Evolutionary conservation across 2,113 vertebrate genomes (phyloP), one percentile per base, ranked within the genome.

Genomic region (Melospiza melodia): DNA sequence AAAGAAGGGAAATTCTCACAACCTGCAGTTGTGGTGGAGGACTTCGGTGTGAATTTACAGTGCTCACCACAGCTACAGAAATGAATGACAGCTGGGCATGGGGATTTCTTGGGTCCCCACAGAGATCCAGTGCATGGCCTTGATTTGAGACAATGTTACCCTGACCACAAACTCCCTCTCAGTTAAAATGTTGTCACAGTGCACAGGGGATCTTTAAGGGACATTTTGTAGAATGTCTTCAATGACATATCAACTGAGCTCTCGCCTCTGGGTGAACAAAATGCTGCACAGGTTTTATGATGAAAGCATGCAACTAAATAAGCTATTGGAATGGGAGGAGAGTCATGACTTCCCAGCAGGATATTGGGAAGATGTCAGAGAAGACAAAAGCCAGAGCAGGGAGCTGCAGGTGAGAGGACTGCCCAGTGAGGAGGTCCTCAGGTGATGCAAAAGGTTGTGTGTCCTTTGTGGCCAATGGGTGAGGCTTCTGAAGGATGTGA

Each of bases 41-140:
- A 59, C 13, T 15, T 1, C 6, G 52, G 5, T 35, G n/a, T 15
- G 57, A 75, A 62, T 3, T 55, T 25, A 54, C 10, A 43, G 6
- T 3, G 25, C 8, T 67, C 3, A 0, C 3, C 0, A 0, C 48
- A 84, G 78, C 33, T n/a, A 31, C 0, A 59, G 55, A 81, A 91
- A 63, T 33, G 9, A 55, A 63, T 27, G 9, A 55, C 10, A 66
- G 12, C 21, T 12, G 35, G 24, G 30, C 43, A 81, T 4, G 6
- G 10, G 10, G 10, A 91, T 58, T 78, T 62, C 59, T 69, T 43
- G 51, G 46, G 57, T 69, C 66, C 63, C 77, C 28, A 43, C 11
- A 39, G 30, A 48, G 21, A 67, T 35, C 39, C 15, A 75, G 22
- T 2, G 22, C 17, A 51, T 43, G 35, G n/a, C n/a, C n/a, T 71